Base-by-base conservation (phyloP, 2,113 vertebrate species). In the Chloropsis cyanopogon region DNA sequence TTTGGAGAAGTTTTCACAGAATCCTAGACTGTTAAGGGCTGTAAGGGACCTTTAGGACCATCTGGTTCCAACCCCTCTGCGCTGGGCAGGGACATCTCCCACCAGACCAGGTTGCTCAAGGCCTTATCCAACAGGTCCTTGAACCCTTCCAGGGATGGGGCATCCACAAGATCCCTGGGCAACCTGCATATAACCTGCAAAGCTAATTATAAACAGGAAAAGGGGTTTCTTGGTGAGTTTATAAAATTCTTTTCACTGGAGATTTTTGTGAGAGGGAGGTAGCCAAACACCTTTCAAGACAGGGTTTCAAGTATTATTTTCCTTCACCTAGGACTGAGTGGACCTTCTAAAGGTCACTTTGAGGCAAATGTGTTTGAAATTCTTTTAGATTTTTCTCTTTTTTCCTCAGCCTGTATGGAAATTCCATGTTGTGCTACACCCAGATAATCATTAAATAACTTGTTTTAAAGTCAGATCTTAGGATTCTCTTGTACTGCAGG, bases 1-100 rank as follows among this genome's bases (percentile, higher is more conserved):
- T n/a, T n/a, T 76, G 11, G 6, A 37, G 21, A 42, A 6, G 0
- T 42, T 76, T 70, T 72, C 24, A 29, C 22, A 33, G 23, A 46
- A n/a, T 29, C 10, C 7, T 10, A n/a, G 17, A 39, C 29, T 35
- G 6, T 29, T 75, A 21, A 46, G 6, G 4, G 11, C n/a, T 39
- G 28, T 26, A 66, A 60, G 39, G 16, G 46, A 66, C 11, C 1
- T 66, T 39, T 29, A n/a, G 14, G 33, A 52, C 11, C 33, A 11
- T 24, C 10, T 2, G 17, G 7, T 39, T 65, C 39, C 29, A 53
- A 6, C 1, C 6, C 3, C 5, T 11, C 22, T n/a, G 39, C 9
- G 1, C 0, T 17, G 23, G 16, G 28, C 60, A n/a, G 60, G 15
- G 11, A 24, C 19, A 29, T 11, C 20, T 75, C 46, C 39, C 24